phyloP scores from a whole-genome alignment of 2,113 vertebrate species.

The Pongo abelii region DNA sequence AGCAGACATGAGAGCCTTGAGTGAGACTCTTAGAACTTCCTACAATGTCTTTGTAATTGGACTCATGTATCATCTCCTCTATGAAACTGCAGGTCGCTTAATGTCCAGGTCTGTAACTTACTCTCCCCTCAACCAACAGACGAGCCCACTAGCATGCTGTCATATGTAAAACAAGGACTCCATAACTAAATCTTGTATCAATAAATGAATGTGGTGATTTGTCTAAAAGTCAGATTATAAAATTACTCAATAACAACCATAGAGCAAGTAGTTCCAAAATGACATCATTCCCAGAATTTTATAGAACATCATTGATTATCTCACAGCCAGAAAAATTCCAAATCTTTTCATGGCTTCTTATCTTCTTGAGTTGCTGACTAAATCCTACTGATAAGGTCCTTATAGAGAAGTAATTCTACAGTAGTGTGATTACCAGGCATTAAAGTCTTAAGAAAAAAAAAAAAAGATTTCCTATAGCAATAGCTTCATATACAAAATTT shows the following conservation, averaged over 20 bases:
- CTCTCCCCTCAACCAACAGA: background rate
- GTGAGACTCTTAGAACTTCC: background rate
- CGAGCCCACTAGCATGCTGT: too few species aligned
- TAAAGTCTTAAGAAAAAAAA: background rate
- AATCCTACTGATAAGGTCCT: background rate
- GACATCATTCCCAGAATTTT: background rate
- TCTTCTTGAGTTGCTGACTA: background rate
- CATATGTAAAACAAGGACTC: background rate
- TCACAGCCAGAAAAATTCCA: background rate
- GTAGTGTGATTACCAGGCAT: background rate
- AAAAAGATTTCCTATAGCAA: background rate
- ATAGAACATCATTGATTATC: background rate
- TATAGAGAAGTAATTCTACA: background rate
- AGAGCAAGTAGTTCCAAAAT: conserved; percentile 33
- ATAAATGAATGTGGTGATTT: background rate
- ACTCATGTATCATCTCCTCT: background rate
- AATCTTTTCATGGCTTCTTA: background rate
- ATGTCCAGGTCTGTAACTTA: background rate
- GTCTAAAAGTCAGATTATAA: background rate
- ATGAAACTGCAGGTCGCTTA: background rate
- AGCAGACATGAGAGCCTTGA: background rate
- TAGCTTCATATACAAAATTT: background rate
- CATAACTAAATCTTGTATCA: background rate
- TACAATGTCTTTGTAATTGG: background rate
- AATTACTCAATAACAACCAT: background rate